Evolutionary conservation across 1,140 invertebrate genomes (phyloP).

Genomic region (Euura saliciscinereae): DNA sequence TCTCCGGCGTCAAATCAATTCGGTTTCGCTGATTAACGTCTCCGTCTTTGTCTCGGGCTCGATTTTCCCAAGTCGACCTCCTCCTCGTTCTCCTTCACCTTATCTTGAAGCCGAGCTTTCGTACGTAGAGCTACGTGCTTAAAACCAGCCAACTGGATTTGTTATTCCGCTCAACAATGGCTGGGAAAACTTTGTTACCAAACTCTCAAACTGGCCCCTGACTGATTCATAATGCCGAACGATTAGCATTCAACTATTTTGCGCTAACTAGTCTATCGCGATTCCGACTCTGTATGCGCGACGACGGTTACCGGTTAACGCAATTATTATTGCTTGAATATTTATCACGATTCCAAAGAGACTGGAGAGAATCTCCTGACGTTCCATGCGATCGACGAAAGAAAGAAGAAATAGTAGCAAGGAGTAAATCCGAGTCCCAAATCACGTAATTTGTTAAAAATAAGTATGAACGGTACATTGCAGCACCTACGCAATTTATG

Average conservation of each 20-base stretch:
- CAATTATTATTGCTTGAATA: neutral
- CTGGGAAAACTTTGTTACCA: constrained; percentile 13
- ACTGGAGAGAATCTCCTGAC: too few relatives aligned
- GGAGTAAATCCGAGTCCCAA: too few relatives aligned
- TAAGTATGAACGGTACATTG: too few relatives aligned
- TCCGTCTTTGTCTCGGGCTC: neutral
- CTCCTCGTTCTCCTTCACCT: neutral
- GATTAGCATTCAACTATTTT: constrained; percentile 14
- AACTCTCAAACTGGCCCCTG: constrained; percentile 4
- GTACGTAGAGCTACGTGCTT: neutral
- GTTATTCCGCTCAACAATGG: constrained; percentile 14
- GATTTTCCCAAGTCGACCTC: neutral
- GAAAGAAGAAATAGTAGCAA: too few relatives aligned
- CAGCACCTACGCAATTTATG: too few relatives aligned
- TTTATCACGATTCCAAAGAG: neutral
- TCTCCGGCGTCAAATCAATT: too few relatives aligned
- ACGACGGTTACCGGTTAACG: neutral
- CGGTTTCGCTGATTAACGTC: too few relatives aligned
- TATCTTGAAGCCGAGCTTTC: neutral
- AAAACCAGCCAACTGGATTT: neutral
- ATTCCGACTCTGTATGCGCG: neutral
- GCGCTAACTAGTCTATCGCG: constrained; percentile 4
- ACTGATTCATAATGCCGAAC: constrained; percentile 13
- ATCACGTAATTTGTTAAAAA: too few relatives aligned
- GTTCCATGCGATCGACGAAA: too few relatives aligned